These are phyloP conservation scores for Tinamus guttatus DNA, from an alignment of 2,113 vertebrate genomes.

Conservation along the genomic window DNA sequence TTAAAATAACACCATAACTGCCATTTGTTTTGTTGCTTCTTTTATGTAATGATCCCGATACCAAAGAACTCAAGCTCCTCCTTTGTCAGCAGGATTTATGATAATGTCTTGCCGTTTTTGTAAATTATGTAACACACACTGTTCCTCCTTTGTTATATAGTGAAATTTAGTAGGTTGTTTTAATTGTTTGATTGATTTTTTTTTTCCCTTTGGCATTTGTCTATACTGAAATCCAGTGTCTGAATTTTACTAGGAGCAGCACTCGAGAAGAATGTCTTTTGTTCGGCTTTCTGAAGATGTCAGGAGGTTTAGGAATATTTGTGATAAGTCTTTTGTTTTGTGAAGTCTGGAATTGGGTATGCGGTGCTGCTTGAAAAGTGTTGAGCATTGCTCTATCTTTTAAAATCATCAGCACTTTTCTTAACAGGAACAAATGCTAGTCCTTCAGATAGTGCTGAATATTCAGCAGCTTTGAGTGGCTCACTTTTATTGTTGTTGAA, in stretches of 20 bases:
- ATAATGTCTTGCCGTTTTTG: constrained; percentile 74
- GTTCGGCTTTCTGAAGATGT: constrained; percentile 49
- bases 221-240: constrained; percentile 50
- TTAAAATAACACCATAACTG: constrained; percentile 29
- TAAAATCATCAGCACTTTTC: constrained; percentile 22
- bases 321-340: constrained; percentile 42
- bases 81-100: constrained; percentile 75
- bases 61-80: constrained; percentile 60
- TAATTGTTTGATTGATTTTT: constrained; percentile 78
- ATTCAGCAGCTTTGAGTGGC: constrained; percentile 13
- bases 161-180: constrained; percentile 78
- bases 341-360: background rate
- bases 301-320: constrained; percentile 52
- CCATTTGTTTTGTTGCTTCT: constrained; percentile 60
- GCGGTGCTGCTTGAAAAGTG: background rate
- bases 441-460: background rate
- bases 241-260: constrained; percentile 51
- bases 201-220: constrained; percentile 69
- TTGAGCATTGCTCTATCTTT: background rate
- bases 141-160: constrained; percentile 69
- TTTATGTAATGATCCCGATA: constrained; percentile 56
- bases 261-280: constrained; percentile 32
- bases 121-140: constrained; percentile 76
- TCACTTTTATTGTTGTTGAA: background rate
- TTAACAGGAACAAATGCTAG: constrained; percentile 5